These are phyloP conservation scores for Xiphophorus couchianus DNA, from an alignment of 2,113 vertebrate genomes.

Conservation along the genomic window DNA sequence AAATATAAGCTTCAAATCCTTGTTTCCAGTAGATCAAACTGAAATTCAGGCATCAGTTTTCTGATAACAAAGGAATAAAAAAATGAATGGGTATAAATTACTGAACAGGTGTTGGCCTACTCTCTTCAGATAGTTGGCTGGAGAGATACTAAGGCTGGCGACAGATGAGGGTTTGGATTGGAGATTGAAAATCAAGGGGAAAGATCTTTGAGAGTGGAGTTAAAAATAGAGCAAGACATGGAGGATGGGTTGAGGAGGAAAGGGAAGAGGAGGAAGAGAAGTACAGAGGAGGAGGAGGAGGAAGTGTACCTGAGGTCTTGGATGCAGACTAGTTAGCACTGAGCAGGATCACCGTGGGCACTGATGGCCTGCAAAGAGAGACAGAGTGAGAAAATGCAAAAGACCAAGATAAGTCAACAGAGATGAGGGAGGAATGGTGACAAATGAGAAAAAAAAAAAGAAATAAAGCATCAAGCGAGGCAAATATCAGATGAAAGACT, in stretches of 20 bases:
- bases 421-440: not conserved
- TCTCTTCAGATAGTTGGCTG: slow-evolving; percentile 6
- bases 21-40: slow-evolving; percentile 4
- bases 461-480: slow-evolving; percentile 10
- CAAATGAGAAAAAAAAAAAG: not conserved
- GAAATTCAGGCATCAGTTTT: slow-evolving; percentile 7
- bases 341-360: slow-evolving; percentile 49
- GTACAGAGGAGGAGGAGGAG: slow-evolving; percentile 11
- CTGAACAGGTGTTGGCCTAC: slow-evolving; percentile 23
- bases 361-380: slow-evolving; percentile 32
- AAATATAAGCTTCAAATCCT: not conserved
- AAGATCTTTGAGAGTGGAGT: slow-evolving; percentile 56
- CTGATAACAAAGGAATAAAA: not conserved
- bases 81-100: slow-evolving; percentile 25
- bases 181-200: slow-evolving; percentile 44
- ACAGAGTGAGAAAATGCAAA: not conserved
- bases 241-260: slow-evolving; percentile 25
- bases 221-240: slow-evolving; percentile 75
- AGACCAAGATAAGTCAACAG: not conserved
- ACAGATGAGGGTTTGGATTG: slow-evolving; percentile 29
- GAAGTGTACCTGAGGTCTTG: slow-evolving; percentile 72
- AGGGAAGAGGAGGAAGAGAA: slow-evolving; percentile 27
- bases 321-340: slow-evolving; percentile 68
- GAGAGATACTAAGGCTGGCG: slow-evolving; percentile 18
- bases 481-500: slow-evolving; percentile 28